Evolutionary conservation across 2,888 invertebrate species (phyloP), one percentile per base, ranked within the genome.

Genomic region (Operophtera brumata): DNA sequence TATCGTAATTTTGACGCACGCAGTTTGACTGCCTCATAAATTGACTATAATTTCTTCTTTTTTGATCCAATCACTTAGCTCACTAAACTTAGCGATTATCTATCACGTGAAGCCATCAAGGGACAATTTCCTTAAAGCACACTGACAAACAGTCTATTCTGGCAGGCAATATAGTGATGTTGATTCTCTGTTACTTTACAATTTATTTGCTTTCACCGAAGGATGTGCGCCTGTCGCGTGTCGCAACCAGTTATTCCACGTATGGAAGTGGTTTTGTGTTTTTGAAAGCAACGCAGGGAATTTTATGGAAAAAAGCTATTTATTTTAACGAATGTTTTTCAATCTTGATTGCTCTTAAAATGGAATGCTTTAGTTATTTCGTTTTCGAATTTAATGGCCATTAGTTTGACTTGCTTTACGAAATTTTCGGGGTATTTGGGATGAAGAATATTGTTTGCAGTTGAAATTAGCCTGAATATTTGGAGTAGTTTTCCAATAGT

Each of bases 191-290:
- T 67, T 67, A 68, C 65, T 78, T 78, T 76, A 78, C 73, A 73
- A 84, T 83, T 81, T 82, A 72, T 82, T 79, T 77, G 80, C 87
- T 87, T 88, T 88, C 87, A 82, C 88, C 74, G 64, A 73, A 76
- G 75, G 78, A 81, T 79, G 75, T 77, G 59, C 69, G 67, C 57
- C 66, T 68, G 70, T 69, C 70, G 66, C 71, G 69, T 64, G 75
- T 71, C 76, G 44, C 73, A 79, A 80, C 75, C 75, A 69, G 75
- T 70, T 70, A 71, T 64, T 70, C 76, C 73, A 70, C 73, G 67
- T 70, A 69, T 63, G 66, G 70, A 54, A 57, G 62, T 65, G 54
- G 65, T 61, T 70, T 69, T 75, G 69, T 66, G 65, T 73, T 67
- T 74, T 75, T 67, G 66, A 77, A 77, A 73, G 72, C 62, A 61